A percentile compares a stretch with the other conserved stretches of the same genome.
Conservation (phyloP, 2,797 vertebrate species). For the Macropus fuliginosus region DNA sequence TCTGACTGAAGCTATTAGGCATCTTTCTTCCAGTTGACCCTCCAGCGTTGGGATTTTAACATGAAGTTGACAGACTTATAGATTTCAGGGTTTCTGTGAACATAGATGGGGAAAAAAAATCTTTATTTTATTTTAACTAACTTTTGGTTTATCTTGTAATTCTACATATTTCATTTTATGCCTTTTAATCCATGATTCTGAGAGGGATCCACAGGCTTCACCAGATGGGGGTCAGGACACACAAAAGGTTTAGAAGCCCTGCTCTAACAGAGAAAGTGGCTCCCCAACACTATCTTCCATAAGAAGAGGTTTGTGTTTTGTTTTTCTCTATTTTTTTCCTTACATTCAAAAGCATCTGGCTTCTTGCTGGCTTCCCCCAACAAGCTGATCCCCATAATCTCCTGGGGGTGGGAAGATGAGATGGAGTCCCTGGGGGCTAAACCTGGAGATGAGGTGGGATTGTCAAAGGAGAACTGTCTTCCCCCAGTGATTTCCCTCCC, state of each 20-base stretch:
- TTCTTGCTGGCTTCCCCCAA: not conserved
- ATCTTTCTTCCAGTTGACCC: not conserved
- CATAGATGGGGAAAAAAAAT: not conserved
- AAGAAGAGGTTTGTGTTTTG: not conserved
- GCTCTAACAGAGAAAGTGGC: not conserved
- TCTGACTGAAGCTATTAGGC: not conserved
- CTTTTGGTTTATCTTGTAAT: not conserved
- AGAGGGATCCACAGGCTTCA: not conserved
- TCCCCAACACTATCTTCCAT: not conserved
- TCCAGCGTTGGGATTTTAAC: not conserved
- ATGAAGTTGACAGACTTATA: not conserved
- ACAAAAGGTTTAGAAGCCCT: not conserved
- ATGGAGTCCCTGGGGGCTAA: conserved; percentile 67
- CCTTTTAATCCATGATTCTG: not conserved
- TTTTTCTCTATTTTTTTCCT: not conserved
- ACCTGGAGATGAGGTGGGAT: conserved; percentile 69
- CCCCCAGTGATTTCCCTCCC: conserved; percentile 77
- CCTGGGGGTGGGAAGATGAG: conserved; percentile 49
- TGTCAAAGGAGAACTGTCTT: conserved; percentile 77
- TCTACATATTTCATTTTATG: not conserved
- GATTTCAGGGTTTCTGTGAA: not conserved
- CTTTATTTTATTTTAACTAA: not conserved
- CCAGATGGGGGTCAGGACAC: not conserved
- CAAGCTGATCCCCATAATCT: conserved; percentile 30
- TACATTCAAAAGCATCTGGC: not conserved